Conservation (phyloP, 64 coral and sea anemone species). For the Porites lutea region DNA sequence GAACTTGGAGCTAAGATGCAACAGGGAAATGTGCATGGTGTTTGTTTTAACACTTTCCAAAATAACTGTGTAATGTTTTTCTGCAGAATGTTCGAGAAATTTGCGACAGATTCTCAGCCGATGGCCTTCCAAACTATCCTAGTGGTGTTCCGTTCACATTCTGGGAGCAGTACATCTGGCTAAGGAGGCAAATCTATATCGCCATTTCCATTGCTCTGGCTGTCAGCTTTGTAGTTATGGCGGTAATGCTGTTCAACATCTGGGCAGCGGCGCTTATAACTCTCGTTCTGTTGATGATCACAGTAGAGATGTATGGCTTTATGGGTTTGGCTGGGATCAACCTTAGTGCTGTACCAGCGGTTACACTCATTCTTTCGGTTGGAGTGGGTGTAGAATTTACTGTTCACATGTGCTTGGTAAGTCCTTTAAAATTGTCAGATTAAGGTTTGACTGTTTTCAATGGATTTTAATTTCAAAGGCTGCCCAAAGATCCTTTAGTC, state of each 20-base stretch:
- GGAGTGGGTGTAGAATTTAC: constrained; percentile 98
- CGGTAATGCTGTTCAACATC: constrained; percentile 69
- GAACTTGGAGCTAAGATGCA: too few species aligned
- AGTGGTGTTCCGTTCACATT: constrained; percentile 93
- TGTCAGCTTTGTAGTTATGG: constrained; percentile 81
- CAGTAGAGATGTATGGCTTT: constrained; percentile 93
- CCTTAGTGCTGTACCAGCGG: constrained; percentile 95
- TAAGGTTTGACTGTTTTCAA: too few species aligned
- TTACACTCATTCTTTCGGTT: constrained; percentile 94
- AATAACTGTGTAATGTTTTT: not conserved
- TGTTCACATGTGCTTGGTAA: constrained; percentile 98
- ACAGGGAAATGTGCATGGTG: too few species aligned
- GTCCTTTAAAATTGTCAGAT: not conserved
- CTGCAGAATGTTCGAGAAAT: constrained; percentile 82
- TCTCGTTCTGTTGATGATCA: constrained; percentile 71
- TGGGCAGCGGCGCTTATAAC: constrained; percentile 88
- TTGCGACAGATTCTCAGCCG: constrained; percentile 74
- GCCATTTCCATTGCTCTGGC: constrained; percentile 78
- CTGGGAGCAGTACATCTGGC: constrained; percentile 98
- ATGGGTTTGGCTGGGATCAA: constrained; percentile 96
- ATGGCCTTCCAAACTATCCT: constrained; percentile 85
- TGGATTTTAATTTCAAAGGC: too few species aligned
- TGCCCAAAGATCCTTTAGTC: too few species aligned
- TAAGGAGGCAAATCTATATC: constrained; percentile 70
- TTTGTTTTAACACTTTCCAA: not conserved